These are phyloP conservation scores for Nannospalax galili DNA, from an alignment of 2,113 vertebrate genomes.

Conservation along the genomic window DNA sequence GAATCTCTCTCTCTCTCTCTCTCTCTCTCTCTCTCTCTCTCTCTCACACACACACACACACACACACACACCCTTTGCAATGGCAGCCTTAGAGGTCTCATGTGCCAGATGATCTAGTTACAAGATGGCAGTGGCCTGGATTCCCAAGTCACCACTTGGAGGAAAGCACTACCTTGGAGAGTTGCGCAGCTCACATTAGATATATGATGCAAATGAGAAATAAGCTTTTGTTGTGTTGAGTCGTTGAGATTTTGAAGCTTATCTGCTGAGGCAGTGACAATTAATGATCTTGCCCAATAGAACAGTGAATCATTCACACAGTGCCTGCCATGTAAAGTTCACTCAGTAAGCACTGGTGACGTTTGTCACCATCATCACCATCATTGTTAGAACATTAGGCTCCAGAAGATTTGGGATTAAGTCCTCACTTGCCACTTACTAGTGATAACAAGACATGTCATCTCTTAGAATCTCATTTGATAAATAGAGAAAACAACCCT, in stretches of 20 bases:
- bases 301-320: neutral
- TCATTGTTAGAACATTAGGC: neutral
- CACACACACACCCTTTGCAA: neutral
- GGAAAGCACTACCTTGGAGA: constrained; percentile 6
- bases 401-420: constrained; percentile 36
- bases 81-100: neutral
- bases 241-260: neutral
- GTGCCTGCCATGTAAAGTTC: neutral
- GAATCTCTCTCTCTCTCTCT: neutral
- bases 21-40: neutral
- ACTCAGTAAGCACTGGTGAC: neutral
- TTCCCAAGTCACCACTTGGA: neutral
- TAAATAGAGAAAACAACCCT: neutral
- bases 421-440: neutral
- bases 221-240: neutral
- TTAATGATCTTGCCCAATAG: neutral
- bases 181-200: neutral
- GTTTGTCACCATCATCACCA: neutral
- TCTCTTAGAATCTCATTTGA: neutral
- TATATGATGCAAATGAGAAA: constrained; percentile 11
- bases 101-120: neutral
- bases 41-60: neutral
- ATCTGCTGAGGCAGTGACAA: neutral
- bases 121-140: neutral
- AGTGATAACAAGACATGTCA: neutral